Percentiles rank a stretch among this genome's conserved stretches.
Conservation (phyloP, 1,140 invertebrate genomes). For the Rhopalosiphum padi region DNA sequence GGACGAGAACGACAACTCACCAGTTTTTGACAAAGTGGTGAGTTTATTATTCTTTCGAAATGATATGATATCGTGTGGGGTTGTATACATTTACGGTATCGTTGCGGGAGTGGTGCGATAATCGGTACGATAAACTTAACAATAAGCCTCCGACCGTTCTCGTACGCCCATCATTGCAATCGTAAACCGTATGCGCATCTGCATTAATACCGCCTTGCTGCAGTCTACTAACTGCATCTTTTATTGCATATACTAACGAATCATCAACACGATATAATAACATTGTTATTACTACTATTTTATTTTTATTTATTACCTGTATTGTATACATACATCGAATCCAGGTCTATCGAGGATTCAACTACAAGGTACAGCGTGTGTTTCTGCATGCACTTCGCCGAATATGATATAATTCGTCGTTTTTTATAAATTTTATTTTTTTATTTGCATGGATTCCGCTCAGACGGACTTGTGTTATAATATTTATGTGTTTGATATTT, state of each 20-base stretch:
- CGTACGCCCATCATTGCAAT: neutral
- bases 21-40: conserved; percentile 84
- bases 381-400: neutral
- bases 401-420: neutral
- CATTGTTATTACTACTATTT: neutral
- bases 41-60: conserved; percentile 60
- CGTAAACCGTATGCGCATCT: neutral
- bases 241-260: neutral
- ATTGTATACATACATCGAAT: neutral
- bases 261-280: neutral
- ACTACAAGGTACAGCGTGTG: conserved; percentile 39
- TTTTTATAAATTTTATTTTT: neutral
- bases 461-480: neutral
- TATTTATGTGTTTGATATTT: neutral
- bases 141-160: neutral
- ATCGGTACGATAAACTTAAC: neutral
- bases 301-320: neutral
- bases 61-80: neutral
- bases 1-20: conserved; percentile 88
- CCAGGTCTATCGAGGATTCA: conserved; percentile 54
- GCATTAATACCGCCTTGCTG: neutral
- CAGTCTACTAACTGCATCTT: neutral
- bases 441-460: neutral
- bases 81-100: neutral
- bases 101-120: neutral